Conservation (phyloP, 2,888 invertebrate species). For the Morpho deidamia region DNA sequence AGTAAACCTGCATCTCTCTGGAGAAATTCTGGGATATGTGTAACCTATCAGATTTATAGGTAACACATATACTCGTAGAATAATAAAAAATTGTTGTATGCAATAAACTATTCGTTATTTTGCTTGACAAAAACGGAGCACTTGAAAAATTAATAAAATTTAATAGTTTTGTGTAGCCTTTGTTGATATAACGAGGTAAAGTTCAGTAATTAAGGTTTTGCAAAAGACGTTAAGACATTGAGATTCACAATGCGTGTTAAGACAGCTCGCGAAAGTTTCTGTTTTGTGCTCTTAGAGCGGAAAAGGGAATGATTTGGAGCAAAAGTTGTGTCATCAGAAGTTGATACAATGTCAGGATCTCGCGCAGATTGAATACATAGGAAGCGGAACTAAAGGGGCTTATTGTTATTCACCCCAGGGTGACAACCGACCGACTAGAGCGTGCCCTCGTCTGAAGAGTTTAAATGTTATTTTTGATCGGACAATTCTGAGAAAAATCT, state of each 20-base stretch:
- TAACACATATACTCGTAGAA: too few species aligned
- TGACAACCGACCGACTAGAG: slow-evolving; percentile 62
- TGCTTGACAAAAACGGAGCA: background rate
- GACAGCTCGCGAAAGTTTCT: slow-evolving; percentile 17
- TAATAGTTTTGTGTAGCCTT: background rate
- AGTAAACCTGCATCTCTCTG: too few species aligned
- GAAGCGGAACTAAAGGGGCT: slow-evolving; percentile 63
- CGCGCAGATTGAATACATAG: slow-evolving; percentile 66
- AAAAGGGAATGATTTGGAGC: slow-evolving; percentile 28
- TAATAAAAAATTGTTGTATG: too few species aligned
- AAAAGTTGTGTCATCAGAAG: slow-evolving; percentile 35
- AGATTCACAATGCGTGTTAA: slow-evolving; percentile 13
- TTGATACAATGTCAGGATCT: slow-evolving; percentile 54
- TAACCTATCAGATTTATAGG: too few species aligned
- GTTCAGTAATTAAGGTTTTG: slow-evolving; percentile 15
- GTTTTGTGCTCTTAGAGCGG: slow-evolving; percentile 20
- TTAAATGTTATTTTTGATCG: slow-evolving; percentile 21
- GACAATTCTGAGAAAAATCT: too few species aligned
- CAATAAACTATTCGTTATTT: too few species aligned
- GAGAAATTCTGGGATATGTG: too few species aligned
- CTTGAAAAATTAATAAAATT: background rate
- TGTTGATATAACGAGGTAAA: background rate
- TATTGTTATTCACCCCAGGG: slow-evolving; percentile 73
- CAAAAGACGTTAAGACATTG: slow-evolving; percentile 8
- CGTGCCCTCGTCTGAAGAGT: slow-evolving; percentile 38